Base-by-base conservation (phyloP, 2,888 invertebrate genomes). In the Achlya flavicornis region DNA sequence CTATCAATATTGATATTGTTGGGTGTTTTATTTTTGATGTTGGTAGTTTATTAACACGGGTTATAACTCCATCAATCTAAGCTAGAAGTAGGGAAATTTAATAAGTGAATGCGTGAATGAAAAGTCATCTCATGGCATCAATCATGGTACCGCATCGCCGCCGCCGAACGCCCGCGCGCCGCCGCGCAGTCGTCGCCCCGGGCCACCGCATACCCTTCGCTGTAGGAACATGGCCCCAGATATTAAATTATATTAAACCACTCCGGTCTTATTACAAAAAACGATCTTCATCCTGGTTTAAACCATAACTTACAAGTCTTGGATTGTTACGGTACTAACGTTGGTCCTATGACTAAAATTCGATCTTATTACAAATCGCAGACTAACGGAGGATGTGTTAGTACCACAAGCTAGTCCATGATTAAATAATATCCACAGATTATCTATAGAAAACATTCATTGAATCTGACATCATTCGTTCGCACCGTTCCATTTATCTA, bases 161-260 rank as follows among this genome's bases (percentile, higher is more conserved):
- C 64, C 62, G 61, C 4, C 46, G 35, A 26, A n/a, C n/a, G n/a
- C n/a, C 12, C 53, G 53, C 19, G 32, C 62, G 46, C 43, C 58
- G 46, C 58, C 46, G 58, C 14, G 5, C 32, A n/a, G n/a, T n/a
- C 26, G 26, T 2, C 26, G 26, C 26, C 26, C 26, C 26, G 26
- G 26, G 26, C 26, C 26, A 26, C 5, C 62, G 57, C 41, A 7
- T 46, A n/a, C n/a, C 2, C 43, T 46, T 63, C 48, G 41, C 60
- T 26, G 57, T 58, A 61, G 58, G 58, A 63, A 46, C 64, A 62
- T 67, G 61, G 63, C 67, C 66, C 58, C 67, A 66, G 69, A 71
- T 72, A 71, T 73, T 68, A 76, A 78, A 81, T 79, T 74, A 75
- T 77, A 82, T 81, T 76, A 78, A 78, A 76, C 72, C 80, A 75